Conservation (phyloP, 2,797 vertebrate genomes). For the Hylomyscus alleni region DNA sequence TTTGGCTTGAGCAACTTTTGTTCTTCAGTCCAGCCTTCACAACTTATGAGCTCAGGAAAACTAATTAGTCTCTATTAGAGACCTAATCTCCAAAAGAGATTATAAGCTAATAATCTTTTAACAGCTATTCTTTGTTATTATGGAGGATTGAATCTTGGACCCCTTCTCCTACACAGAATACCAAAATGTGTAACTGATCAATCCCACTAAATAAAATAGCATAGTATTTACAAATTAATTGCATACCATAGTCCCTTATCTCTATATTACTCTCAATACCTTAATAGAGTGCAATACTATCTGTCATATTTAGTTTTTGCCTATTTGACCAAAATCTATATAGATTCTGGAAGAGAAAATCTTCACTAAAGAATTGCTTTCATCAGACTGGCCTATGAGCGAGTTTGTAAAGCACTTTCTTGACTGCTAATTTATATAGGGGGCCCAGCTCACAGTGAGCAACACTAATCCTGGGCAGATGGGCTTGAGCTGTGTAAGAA, state of each 20-base stretch:
- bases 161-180: not conserved
- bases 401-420: not conserved
- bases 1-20: conserved; percentile 16
- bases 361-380: not conserved
- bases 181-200: not conserved
- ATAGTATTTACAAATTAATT: not conserved
- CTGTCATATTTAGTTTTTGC: not conserved
- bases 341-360: not conserved
- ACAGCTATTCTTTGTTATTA: not conserved
- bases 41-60: not conserved
- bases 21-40: conserved; percentile 14
- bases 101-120: conserved; percentile 42
- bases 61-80: conserved; percentile 15
- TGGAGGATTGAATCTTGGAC: not conserved
- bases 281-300: not conserved
- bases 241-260: not conserved
- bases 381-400: not conserved
- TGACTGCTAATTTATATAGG: not conserved
- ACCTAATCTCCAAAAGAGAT: not conserved
- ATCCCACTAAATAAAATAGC: not conserved
- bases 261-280: not conserved
- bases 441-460: not conserved
- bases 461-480: not conserved
- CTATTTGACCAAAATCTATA: not conserved
- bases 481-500: not conserved